Conservation (phyloP, 2,888 invertebrate genomes). For the Hanleya hanleyi region DNA sequence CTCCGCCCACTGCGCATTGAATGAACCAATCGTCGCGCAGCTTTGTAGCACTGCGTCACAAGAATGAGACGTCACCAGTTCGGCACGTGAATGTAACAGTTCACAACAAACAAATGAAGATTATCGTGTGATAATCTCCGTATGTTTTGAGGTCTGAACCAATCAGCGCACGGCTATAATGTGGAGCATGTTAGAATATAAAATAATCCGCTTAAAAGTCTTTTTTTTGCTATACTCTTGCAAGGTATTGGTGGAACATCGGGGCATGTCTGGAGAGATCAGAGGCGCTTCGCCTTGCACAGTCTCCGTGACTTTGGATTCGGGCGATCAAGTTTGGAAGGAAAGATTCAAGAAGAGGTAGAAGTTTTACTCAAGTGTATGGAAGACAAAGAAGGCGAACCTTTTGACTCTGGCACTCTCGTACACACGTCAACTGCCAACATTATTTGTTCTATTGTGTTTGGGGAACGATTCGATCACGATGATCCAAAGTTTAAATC, state of each 20-base stretch:
- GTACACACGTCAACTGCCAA: background rate
- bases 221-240: too few species aligned
- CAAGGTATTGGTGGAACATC: background rate
- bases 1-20: too few species aligned
- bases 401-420: background rate
- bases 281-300: background rate
- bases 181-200: too few species aligned
- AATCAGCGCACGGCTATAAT: too few species aligned
- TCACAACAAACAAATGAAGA: too few species aligned
- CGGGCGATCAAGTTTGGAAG: background rate
- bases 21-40: too few species aligned
- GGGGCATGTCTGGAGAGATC: background rate
- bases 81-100: too few species aligned
- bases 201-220: too few species aligned
- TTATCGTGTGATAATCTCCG: too few species aligned
- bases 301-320: background rate
- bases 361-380: background rate
- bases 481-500: background rate
- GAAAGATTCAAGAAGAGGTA: background rate
- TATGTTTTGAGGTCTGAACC: too few species aligned
- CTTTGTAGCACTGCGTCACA: too few species aligned
- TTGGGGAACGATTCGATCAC: background rate
- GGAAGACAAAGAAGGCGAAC: background rate
- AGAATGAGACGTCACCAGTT: too few species aligned
- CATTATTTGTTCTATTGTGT: background rate